Base-by-base conservation (phyloP, 2,113 vertebrate genomes). In the Bubalus kerabau region DNA sequence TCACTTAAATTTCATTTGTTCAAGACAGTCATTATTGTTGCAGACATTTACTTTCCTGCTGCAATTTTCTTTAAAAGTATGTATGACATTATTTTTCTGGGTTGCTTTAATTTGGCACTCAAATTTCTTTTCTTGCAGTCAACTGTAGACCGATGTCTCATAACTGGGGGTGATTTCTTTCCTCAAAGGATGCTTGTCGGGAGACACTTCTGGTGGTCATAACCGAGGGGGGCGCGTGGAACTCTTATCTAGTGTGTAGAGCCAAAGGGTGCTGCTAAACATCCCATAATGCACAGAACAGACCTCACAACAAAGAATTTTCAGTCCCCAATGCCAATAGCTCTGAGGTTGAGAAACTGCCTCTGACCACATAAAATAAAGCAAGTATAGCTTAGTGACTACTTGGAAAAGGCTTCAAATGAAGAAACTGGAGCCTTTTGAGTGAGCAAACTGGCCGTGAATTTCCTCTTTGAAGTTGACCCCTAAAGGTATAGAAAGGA, bases 401-500 rank as follows among this genome's bases (percentile, higher is more conserved):
- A 10, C 60, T 36, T 86, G 96, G 28, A 82, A 8, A 24, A 40
- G 32, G 14, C 59, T 84, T 87, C 28, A 80, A 62, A 43, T 57
- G 80, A 93, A 91, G 93, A 97, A 94, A 95, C 23, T 46, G n/a
- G 23, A 94, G 40, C n/a, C 91, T 96, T 87, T 46, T 97, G 93
- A 97, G 76, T 26, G 32, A 2, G 0, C 60, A 43, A 16, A 87
- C 52, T 54, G 84, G 48, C 81, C 46, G 1, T 0, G 60, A 92
- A 95, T 94, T 97, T 97, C 54, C 94, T 96, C 8, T 94, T 97
- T 64, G 56, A 98, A 97, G 90, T 2, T 98, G 98, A 98, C 32
- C 94, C 97, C 0, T 2, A 97, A 98, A 93, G 32, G 98, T 30
- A 94, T 97, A 24, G 2, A 98, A 98, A 98, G 98, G 98, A 98